A percentile compares a stretch with the other conserved stretches of the same genome.
Evolutionary conservation across 1,140 invertebrate species (phyloP).

Genomic region (Drosophila pseudoobscura): DNA sequence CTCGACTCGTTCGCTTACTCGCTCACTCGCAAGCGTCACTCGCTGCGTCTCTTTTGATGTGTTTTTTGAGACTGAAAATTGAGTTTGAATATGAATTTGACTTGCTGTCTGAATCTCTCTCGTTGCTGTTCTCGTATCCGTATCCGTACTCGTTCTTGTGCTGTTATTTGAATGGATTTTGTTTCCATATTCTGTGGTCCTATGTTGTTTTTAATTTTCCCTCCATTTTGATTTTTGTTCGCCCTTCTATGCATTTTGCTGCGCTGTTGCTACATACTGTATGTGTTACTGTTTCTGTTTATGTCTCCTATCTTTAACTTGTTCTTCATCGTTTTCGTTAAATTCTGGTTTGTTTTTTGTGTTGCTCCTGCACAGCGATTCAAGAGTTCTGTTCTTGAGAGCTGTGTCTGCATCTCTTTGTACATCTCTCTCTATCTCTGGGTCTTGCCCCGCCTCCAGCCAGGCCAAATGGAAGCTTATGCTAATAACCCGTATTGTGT

Average conservation of each 20-base stretch:
- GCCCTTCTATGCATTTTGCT: constrained; percentile 24
- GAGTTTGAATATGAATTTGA: constrained; percentile 52
- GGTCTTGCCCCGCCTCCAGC: not conserved
- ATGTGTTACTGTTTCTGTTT: constrained; percentile 24
- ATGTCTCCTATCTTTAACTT: constrained; percentile 21
- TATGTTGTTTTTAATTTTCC: constrained; percentile 1
- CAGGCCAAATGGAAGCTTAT: constrained; percentile 25
- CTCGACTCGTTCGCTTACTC: constrained; percentile 10
- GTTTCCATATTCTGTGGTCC: constrained; percentile 11
- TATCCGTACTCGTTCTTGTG: constrained; percentile 55
- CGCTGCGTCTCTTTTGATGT: constrained; percentile 30
- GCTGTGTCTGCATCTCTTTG: constrained; percentile 45
- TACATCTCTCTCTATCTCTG: constrained; percentile 31
- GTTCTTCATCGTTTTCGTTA: constrained; percentile 1
- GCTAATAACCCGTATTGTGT: constrained; percentile 40
- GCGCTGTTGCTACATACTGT: constrained; percentile 11
- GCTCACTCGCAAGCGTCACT: constrained; percentile 19
- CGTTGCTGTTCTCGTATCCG: constrained; percentile 9
- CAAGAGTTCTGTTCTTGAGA: constrained; percentile 28
- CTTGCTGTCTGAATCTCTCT: constrained; percentile 61
- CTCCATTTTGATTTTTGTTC: constrained; percentile 16
- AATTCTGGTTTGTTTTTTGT: constrained; percentile 8
- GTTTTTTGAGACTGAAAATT: constrained; percentile 55
- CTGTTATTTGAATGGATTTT: constrained; percentile 59
- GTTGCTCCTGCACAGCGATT: constrained; percentile 18